Percentiles rank a stretch among this genome's conserved stretches.
phyloP scores from a whole-genome alignment of 2,888 invertebrate species.

The Caradrina kadenii region DNA sequence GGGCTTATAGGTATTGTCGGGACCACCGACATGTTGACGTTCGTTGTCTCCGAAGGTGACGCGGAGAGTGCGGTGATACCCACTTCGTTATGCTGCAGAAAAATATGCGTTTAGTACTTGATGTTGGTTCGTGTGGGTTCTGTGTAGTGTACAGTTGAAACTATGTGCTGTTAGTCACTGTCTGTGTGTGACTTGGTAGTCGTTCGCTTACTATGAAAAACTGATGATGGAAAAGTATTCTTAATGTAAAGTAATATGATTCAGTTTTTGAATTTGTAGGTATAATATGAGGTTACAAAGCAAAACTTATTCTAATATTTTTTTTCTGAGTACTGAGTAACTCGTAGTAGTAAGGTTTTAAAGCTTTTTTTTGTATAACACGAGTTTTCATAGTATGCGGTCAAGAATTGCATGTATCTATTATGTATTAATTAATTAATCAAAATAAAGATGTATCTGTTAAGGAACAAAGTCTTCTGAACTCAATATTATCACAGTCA shows the following conservation, averaged over 20 bases:
- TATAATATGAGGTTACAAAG: too few relatives aligned
- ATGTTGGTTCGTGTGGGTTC: constrained; percentile 16
- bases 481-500: constrained; percentile 53
- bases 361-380: not conserved
- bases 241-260: not conserved
- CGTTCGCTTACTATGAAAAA: constrained; percentile 45
- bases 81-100: constrained; percentile 80
- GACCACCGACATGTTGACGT: constrained; percentile 73
- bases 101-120: constrained; percentile 26
- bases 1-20: constrained; percentile 68
- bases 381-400: constrained; percentile 41
- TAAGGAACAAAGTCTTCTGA: constrained; percentile 31
- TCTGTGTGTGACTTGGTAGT: constrained; percentile 44
- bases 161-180: constrained; percentile 63
- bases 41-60: constrained; percentile 79
- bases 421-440: constrained; percentile 44
- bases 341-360: too few relatives aligned
- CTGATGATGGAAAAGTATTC: too few relatives aligned
- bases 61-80: constrained; percentile 84
- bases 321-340: too few relatives aligned
- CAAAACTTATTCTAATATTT: too few relatives aligned
- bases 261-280: not conserved
- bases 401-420: constrained; percentile 20
- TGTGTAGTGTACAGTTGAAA: constrained; percentile 48
- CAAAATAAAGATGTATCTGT: constrained; percentile 24